Percentiles rank a stretch among this genome's conserved stretches.
These are phyloP conservation scores for Lasioglossum marginatum DNA, from an alignment of 2,888 invertebrate species.

Conservation along the genomic window DNA sequence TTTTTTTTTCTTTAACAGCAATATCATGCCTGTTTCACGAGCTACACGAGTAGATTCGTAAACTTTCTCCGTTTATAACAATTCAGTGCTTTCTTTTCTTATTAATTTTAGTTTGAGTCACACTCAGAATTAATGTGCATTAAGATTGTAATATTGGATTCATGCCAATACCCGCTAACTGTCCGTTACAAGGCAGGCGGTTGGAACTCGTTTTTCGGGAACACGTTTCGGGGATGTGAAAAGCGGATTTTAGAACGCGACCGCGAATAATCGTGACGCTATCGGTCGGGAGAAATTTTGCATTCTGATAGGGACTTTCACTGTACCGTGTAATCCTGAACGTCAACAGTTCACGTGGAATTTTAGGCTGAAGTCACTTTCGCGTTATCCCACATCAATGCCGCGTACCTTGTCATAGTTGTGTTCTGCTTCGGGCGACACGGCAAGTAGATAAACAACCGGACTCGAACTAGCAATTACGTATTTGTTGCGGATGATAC, in stretches of 20 bases:
- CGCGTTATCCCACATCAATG: constrained; percentile 7
- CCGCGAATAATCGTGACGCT: constrained; percentile 32
- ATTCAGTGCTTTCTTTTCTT: not conserved
- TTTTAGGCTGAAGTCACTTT: constrained; percentile 19
- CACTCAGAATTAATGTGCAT: not conserved
- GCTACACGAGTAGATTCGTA: not conserved
- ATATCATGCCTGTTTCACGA: not conserved
- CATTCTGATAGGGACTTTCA: constrained; percentile 54
- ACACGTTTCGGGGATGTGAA: constrained; percentile 7
- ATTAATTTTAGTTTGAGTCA: not conserved
- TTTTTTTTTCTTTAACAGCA: not conserved
- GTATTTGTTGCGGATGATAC: constrained; percentile 21
- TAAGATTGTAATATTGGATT: not conserved
- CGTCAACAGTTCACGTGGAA: constrained; percentile 9
- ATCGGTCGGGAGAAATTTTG: constrained; percentile 47
- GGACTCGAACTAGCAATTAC: constrained; percentile 18
- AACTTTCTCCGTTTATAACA: not conserved
- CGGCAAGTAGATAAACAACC: constrained; percentile 23
- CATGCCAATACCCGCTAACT: not conserved
- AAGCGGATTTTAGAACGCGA: constrained; percentile 32
- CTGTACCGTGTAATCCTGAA: constrained; percentile 27
- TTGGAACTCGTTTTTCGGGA: not conserved
- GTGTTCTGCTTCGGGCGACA: constrained; percentile 21
- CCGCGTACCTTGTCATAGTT: not conserved
- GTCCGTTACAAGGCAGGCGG: not conserved